Evolutionary conservation across 2,888 invertebrate species (phyloP).

Genomic region (Caenorhabditis doughertyi): DNA sequence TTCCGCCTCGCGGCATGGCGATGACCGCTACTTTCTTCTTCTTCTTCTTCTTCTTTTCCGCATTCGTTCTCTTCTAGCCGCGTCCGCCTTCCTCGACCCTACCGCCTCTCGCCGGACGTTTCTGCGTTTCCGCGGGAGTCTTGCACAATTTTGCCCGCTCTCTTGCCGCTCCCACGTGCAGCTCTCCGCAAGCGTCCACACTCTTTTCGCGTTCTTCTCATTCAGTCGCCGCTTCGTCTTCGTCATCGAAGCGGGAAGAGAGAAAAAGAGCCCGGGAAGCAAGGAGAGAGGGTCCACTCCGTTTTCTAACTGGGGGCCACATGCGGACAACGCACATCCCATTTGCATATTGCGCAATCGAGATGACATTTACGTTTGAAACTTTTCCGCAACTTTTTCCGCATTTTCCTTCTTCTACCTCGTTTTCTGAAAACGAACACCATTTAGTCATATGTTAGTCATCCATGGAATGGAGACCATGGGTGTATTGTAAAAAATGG

Average conservation of each 20-base stretch:
- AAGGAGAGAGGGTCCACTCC: constrained; percentile 30
- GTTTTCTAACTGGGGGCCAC: constrained; percentile 62
- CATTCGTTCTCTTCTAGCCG: constrained; percentile 20
- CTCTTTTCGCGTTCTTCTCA: constrained; percentile 60
- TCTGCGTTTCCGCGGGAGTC: constrained; percentile 48
- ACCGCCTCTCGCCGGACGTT: constrained; percentile 50
- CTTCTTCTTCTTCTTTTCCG: too few species aligned
- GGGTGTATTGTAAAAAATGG: constrained; percentile 55
- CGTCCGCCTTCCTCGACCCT: constrained; percentile 36
- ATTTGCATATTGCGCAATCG: constrained; percentile 76
- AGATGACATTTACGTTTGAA: constrained; percentile 65
- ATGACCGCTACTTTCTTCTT: too few species aligned
- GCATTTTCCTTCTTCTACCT: not conserved
- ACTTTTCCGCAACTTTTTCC: constrained; percentile 41
- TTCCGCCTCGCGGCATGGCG: constrained; percentile 45
- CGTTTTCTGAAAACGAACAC: constrained; percentile 12
- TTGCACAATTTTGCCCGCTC: constrained; percentile 45
- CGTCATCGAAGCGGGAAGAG: constrained; percentile 57
- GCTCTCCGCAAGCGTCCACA: constrained; percentile 60
- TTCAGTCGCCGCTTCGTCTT: constrained; percentile 59
- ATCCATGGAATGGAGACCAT: constrained; percentile 43
- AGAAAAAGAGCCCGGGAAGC: constrained; percentile 30
- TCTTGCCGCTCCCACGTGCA: constrained; percentile 60
- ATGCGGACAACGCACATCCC: constrained; percentile 59
- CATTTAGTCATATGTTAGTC: constrained; percentile 49